A percentile compares a stretch with the other conserved stretches of the same genome.
Conservation (phyloP, 2,113 vertebrate genomes). For the Protomyctophum bolini region DNA sequence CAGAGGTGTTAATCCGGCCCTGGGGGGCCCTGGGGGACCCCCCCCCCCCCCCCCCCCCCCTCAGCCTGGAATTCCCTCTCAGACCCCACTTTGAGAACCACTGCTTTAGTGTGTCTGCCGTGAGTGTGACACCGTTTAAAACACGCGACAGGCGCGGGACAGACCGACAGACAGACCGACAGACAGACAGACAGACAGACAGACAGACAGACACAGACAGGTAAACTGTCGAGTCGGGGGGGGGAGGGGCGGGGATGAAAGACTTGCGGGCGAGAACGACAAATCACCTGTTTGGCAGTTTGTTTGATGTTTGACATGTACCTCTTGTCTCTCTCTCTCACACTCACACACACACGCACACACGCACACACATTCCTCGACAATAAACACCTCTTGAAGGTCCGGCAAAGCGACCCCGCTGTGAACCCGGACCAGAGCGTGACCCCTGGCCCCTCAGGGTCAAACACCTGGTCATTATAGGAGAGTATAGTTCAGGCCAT, state of each 20-base stretch:
- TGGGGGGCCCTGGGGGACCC: no score
- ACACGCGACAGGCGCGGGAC: no score
- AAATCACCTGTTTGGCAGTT: neutral
- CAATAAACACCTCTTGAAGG: neutral
- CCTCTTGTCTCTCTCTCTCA: neutral
- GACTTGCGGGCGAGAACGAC: neutral
- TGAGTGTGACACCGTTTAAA: no score
- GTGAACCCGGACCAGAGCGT: neutral
- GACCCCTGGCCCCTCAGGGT: constrained; percentile 2
- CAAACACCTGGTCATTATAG: constrained; percentile 12
- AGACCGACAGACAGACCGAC: no score
- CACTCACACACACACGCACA: neutral
- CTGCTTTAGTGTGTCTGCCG: no score
- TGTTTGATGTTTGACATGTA: no score
- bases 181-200: no score
- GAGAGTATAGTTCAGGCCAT: constrained; percentile 17
- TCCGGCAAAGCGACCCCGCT: neutral
- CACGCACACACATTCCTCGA: neutral
- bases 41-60: no score
- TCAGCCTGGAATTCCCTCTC: no score
- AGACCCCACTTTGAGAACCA: no score
- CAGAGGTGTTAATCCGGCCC: no score
- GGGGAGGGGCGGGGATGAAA: neutral
- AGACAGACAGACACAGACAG: neutral
- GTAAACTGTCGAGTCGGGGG: neutral